These are phyloP conservation scores for Beaufortia kweichowensis DNA, from an alignment of 2,113 vertebrate genomes.

Conservation along the genomic window DNA sequence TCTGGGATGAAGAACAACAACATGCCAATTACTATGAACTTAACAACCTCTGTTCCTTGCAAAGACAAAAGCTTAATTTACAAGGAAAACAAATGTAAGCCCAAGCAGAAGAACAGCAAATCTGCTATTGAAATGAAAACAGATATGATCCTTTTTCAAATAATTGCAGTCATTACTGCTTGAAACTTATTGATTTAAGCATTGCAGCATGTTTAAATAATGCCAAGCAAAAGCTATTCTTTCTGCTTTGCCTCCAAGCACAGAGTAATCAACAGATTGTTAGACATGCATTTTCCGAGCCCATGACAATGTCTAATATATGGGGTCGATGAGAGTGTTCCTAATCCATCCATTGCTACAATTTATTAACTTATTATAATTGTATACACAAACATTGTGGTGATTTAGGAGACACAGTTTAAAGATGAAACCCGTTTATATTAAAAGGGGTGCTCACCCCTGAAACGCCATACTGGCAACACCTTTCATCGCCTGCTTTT, in stretches of 20 bases:
- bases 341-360: constrained; percentile 95
- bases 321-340: constrained; percentile 89
- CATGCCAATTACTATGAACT: constrained; percentile 34
- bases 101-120: constrained; percentile 71
- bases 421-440: constrained; percentile 99
- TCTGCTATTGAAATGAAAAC: constrained; percentile 72
- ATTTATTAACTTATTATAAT: constrained; percentile 99
- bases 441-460: constrained; percentile 99
- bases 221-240: constrained; percentile 69
- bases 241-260: constrained; percentile 73
- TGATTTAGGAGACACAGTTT: constrained; percentile 99
- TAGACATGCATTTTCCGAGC: constrained; percentile 97
- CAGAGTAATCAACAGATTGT: constrained; percentile 99
- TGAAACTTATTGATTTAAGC: constrained; percentile 77
- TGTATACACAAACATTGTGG: constrained; percentile 99
- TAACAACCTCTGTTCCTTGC: constrained; percentile 43
- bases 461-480: constrained; percentile 85
- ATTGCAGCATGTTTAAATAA: constrained; percentile 78
- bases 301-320: constrained; percentile 93
- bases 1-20: constrained; percentile 15
- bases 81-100: constrained; percentile 54
- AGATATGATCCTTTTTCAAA: constrained; percentile 69
- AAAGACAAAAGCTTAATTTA: constrained; percentile 74
- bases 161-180: constrained; percentile 74
- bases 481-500: constrained; percentile 94